phyloP scores from a whole-genome alignment of 2,888 invertebrate species.

The Lapara coniferarum region DNA sequence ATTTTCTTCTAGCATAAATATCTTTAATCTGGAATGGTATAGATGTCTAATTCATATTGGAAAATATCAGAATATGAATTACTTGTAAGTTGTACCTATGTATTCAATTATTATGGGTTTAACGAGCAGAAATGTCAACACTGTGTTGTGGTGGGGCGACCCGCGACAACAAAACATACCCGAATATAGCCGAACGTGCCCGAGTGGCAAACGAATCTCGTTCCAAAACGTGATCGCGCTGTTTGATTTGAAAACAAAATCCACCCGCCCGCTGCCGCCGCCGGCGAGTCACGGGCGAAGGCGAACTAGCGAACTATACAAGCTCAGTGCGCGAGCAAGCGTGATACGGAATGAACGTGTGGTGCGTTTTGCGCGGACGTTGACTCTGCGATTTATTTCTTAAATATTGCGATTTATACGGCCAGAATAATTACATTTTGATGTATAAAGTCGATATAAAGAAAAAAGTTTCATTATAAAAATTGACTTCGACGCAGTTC shows the following conservation, averaged over 20 bases:
- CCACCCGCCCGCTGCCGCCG: conserved; percentile 58
- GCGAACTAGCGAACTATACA: conserved; percentile 43
- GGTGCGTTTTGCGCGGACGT: conserved; percentile 84
- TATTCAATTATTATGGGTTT: not conserved
- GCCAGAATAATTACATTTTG: conserved; percentile 75
- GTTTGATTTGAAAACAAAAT: conserved; percentile 81
- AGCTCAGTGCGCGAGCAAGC: conserved; percentile 83
- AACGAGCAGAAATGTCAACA: conserved; percentile 13
- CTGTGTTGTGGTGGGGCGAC: conserved; percentile 44
- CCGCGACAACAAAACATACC: conserved; percentile 60
- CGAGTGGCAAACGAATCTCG: conserved; percentile 74
- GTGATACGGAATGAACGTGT: conserved; percentile 84
- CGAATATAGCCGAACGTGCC: conserved; percentile 63
- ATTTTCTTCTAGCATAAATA: no score
- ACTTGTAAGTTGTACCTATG: not conserved
- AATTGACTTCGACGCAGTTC: conserved; percentile 73
- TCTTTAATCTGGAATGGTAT: no score
- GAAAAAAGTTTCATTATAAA: conserved; percentile 68
- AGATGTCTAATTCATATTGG: not conserved
- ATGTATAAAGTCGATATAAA: conserved; percentile 74
- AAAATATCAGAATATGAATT: conserved; percentile 1
- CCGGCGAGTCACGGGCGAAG: conserved; percentile 31
- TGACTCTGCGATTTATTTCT: conserved; percentile 79
- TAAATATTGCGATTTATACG: conserved; percentile 76
- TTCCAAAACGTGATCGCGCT: conserved; percentile 76